A percentile compares a stretch with the other conserved stretches of the same genome.
phyloP scores from a whole-genome alignment of 2,888 invertebrate genomes.

The Gibbula magus region DNA sequence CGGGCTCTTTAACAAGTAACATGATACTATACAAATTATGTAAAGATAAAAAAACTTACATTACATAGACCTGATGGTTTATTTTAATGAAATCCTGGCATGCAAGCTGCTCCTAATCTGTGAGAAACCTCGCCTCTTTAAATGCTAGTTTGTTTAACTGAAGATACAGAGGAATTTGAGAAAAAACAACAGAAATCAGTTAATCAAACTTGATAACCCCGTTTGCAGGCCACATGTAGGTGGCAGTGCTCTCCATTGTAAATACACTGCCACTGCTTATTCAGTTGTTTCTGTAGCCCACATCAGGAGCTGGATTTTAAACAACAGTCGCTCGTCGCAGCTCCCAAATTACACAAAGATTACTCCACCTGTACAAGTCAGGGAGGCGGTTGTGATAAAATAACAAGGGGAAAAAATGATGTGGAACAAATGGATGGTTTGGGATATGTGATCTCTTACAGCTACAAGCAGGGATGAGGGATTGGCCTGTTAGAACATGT shows the following conservation, averaged over 20 bases:
- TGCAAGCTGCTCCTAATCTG: conserved; percentile 4
- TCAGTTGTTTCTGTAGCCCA: background rate
- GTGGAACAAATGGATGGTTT: background rate
- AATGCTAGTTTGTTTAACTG: conserved; percentile 15
- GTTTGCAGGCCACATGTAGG: background rate
- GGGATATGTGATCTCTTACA: background rate
- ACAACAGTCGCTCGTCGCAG: background rate
- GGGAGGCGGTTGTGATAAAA: background rate
- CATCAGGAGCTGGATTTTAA: background rate
- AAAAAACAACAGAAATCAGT: background rate
- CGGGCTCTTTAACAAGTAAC: conserved; percentile 17
- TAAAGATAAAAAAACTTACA: conserved; percentile 19
- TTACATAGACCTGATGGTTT: conserved; percentile 13
- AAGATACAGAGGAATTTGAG: conserved; percentile 19
- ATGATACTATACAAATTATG: conserved; percentile 6
- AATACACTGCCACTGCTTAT: conserved; percentile 19
- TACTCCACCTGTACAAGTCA: background rate
- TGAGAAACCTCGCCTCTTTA: conserved; percentile 20
- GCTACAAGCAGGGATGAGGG: background rate
- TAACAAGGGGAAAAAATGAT: background rate
- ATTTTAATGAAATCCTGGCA: conserved; percentile 13
- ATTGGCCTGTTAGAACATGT: too few species aligned
- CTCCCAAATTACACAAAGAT: conserved; percentile 14
- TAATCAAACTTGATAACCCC: conserved; percentile 12
- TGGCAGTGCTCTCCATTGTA: conserved; percentile 2